Percentiles rank a stretch among this genome's conserved stretches.
Conservation (phyloP, 2,113 vertebrate genomes). For the Desmodus rotundus region DNA sequence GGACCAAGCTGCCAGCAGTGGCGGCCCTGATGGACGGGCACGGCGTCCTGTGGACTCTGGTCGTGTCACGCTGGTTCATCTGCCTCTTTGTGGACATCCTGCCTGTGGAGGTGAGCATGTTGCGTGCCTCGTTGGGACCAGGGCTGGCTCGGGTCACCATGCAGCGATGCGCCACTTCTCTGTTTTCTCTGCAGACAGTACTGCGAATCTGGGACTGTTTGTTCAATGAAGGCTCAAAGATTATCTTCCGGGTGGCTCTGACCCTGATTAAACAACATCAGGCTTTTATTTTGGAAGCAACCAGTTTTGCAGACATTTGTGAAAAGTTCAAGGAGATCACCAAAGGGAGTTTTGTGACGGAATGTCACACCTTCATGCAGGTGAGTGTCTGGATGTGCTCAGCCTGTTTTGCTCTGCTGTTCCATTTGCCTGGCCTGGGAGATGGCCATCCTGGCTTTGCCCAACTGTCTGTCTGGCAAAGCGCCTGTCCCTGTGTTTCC, state of each 20-base stretch:
- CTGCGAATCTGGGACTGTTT: constrained; percentile 96
- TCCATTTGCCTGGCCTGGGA: background rate
- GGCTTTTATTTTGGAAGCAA: constrained; percentile 88
- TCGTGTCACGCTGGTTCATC: constrained; percentile 96
- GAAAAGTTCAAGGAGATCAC: constrained; percentile 93
- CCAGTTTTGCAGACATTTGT: constrained; percentile 89
- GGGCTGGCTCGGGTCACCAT: accelerated
- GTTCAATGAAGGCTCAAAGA: constrained; percentile 97
- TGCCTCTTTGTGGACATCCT: constrained; percentile 95
- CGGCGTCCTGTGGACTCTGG: constrained; percentile 90
- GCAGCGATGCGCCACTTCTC: background rate
- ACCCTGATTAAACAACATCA: constrained; percentile 92
- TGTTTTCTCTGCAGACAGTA: constrained; percentile 86
- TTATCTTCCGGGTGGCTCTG: constrained; percentile 94
- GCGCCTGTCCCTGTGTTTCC: background rate
- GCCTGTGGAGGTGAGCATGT: constrained; percentile 89
- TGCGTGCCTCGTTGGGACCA: accelerated
- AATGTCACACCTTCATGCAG: constrained; percentile 95
- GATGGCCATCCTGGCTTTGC: background rate
- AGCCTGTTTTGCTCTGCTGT: background rate
- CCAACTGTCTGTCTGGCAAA: background rate
- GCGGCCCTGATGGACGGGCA: constrained; percentile 89
- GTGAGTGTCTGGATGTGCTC: constrained; percentile 68
- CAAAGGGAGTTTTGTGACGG: constrained; percentile 86
- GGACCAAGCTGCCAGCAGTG: constrained; percentile 89